Evolutionary conservation across 2,113 vertebrate genomes (phyloP), one percentile per base, ranked within the genome.

Genomic region (Tonatia bakeri): DNA sequence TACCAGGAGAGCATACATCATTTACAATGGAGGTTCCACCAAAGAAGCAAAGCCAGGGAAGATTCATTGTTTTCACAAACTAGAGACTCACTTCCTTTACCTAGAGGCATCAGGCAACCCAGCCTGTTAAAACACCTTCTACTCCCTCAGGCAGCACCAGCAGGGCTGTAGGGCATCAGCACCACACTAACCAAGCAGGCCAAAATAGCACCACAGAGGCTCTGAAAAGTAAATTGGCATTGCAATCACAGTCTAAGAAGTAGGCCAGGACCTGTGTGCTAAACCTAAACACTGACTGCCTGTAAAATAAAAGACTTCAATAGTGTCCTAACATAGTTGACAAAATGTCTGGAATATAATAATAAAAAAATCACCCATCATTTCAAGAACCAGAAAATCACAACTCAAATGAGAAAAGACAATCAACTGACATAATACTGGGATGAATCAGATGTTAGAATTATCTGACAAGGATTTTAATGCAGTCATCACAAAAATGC

Each of bases 381-480:
- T 81, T 31, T 36, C 17, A 81, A 87, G 70, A 87, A 54, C 36
- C 4, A 65, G 54, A 75, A 86, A 81, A 87, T 64, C 26, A 73
- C 9, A 54, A 28, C 52, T 81, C 33, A 16, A 79, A 33, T 85
- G 64, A 87, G 24, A 56, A 56, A 91, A 65, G 65, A 70, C 81
- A 90, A 45, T 87, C n/a, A 77, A 52, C 64, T 33, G 28, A 84
- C 43, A 36, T 52, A 90, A 54, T 80, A 80, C 40, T 2, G 28
- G 75, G 69, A 54, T 75, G 36, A 86, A 40, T 59, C 43, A 47
- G 40, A 45, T 87, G 38, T 56, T 75, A 38, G 43, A 89, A 89
- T 92, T 61, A 83, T 90, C 47, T 72, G 76, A 80, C 19, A 89
- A 87, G 54, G 10, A 59, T 69, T 94, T 91, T 93, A 91, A 86